These are phyloP conservation scores for Mallotus villosus DNA, from an alignment of 2,797 vertebrate species.

Conservation along the genomic window DNA sequence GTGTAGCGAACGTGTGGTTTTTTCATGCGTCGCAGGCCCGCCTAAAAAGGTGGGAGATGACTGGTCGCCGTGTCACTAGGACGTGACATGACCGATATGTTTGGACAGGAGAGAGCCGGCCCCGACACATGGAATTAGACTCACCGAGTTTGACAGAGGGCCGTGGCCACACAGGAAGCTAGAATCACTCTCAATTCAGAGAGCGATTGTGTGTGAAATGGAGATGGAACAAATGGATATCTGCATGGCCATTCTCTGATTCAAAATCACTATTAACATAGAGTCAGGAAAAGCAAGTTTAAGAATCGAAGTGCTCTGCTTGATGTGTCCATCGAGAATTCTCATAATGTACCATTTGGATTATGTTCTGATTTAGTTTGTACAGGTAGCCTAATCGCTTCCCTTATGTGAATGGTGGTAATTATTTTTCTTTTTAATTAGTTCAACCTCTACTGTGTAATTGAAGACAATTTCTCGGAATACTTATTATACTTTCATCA, in stretches of 20 bases:
- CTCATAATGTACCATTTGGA: too few relatives aligned
- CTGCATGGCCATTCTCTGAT: not conserved
- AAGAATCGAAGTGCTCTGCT: not conserved
- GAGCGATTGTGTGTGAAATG: not conserved
- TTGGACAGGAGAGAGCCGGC: constrained; percentile 79
- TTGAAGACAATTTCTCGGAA: constrained; percentile 13
- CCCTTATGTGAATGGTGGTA: not conserved
- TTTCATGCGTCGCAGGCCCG: constrained; percentile 40
- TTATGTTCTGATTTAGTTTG: not conserved
- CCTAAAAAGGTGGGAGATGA: constrained; percentile 71
- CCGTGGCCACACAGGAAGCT: constrained; percentile 11
- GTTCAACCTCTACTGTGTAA: not conserved
- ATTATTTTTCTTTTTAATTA: not conserved
- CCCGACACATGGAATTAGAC: constrained; percentile 76
- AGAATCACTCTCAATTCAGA: constrained; percentile 13
- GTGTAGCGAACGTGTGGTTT: constrained; percentile 17
- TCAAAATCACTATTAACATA: not conserved
- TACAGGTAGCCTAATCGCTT: not conserved
- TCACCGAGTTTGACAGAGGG: constrained; percentile 61
- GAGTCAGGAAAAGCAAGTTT: not conserved
- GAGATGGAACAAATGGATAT: not conserved
- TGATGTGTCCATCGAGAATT: too few relatives aligned
- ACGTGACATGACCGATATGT: constrained; percentile 78
- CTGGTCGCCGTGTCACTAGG: constrained; percentile 73
- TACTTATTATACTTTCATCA: constrained; percentile 59